Base-by-base conservation (phyloP, 2,888 invertebrate species). In the Apamea crenata region DNA sequence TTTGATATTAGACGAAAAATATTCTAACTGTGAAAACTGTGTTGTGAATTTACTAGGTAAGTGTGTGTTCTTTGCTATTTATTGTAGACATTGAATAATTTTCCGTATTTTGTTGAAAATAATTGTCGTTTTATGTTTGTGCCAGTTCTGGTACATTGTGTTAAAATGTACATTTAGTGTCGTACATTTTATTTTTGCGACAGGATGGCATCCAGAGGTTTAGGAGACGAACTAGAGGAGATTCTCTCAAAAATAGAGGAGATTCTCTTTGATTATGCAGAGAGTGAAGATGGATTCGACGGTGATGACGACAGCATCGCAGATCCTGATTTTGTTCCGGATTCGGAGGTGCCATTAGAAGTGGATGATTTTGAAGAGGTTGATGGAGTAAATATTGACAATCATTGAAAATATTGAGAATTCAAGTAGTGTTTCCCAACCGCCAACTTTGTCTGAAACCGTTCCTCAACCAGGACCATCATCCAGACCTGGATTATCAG, bases 61-160 rank as follows among this genome's bases (percentile, higher is more conserved):
- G 47, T 71, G 82, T 81, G 10, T 88, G 81, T 84, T 36, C 88
- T 59, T 53, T 69, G 69, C 69, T 69, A 69, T 69, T 69, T 69
- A 71, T 40, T 71, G 56, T 59, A 59, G 18, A 71, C 6, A 59
- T 71, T 71, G 71, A 59, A 71, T 71, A 71, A 71, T 71, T 59
- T 71, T 59, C 71, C 12, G 40, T 40, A 40, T 21, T n/a, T 71
- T 71, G 36, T 71, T 56, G n/a, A 40, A 71, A 71, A 71, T 71
- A 71, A 71, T 71, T 71, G 71, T 21, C 71, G 59, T 71, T 40
- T 40, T 6, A 0, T 40, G 40, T 40, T 59, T 71, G 56, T 71
- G 59, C 40, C 71, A n/a, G 71, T 71, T n/a, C 71, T 71, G 56
- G 56, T 59, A 71, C 71, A 71, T 71, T 71, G 56, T 71, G 71